Evolutionary conservation across 2,888 invertebrate genomes (phyloP), one percentile per base, ranked within the genome.

Genomic region (Rhabditoides inermis): DNA sequence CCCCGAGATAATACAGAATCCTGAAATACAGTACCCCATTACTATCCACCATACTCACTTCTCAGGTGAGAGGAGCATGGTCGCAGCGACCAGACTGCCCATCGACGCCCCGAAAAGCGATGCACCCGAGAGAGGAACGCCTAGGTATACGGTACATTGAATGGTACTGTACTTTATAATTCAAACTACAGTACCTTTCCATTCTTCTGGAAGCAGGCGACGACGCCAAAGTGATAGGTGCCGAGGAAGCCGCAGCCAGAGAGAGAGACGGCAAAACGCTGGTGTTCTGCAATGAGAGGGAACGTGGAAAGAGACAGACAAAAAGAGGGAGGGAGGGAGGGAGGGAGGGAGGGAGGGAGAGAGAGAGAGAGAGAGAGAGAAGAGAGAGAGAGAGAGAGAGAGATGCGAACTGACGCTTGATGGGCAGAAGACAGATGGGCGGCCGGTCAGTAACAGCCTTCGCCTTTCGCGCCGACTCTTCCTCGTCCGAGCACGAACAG

Each of bases 171-270:
- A n/a, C n/a, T n/a, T n/a, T n/a, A n/a, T n/a, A 12, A 7, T 42
- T 22, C 26, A 1, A 3, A 46, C 15, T 28, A 6, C 15, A 49
- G 36, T 40, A 70, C 71, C 55, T 69, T 58, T 41, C 69, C 73
- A 48, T 71, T 61, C 18, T 60, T 54, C 42, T 63, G 57, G 22
- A 73, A 55, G 41, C 70, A 66, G 18, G 60, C 54, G 44, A 69
- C 64, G n/a, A 68, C 73, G 23, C 73, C 73, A 39, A 71, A 69
- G 54, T 73, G 73, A 50, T 73, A 73, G 3, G 65, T 59, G 26
- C 71, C 70, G 6, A 73, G 62, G 49, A 73, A 73, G 18, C 73
- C 73, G 41, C 72, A 70, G 20, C 73, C 73, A 37, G 65, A 64
- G 37, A 70, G 57, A 4, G 69, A 68, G 6, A 71, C 47, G 1